Evolutionary conservation across 2,888 invertebrate genomes (phyloP).

Genomic region (Cosmorhoe ocellata): DNA sequence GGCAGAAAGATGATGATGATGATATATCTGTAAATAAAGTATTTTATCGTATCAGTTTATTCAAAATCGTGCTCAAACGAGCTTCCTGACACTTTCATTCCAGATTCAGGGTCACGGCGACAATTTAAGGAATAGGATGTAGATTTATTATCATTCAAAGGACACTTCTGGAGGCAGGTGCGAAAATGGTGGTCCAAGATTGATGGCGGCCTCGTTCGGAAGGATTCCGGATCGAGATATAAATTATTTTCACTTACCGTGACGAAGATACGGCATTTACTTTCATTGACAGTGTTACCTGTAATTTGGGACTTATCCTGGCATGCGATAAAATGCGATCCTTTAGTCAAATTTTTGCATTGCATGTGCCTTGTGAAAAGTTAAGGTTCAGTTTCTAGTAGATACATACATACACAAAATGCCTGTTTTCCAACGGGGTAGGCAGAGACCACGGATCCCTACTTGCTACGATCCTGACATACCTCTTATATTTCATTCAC

Average conservation of each 20-base stretch:
- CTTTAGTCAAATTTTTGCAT: too few species aligned
- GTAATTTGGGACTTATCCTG: neutral
- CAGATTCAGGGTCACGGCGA: constrained; percentile 20
- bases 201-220: constrained; percentile 31
- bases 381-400: too few species aligned
- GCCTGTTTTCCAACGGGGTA: too few species aligned
- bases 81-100: constrained; percentile 14
- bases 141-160: constrained; percentile 36
- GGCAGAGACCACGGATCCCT: too few species aligned
- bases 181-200: constrained; percentile 35
- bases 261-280: constrained; percentile 17
- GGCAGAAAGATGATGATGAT: too few species aligned
- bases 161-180: constrained; percentile 34
- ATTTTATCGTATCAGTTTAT: neutral
- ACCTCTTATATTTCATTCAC: too few species aligned
- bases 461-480: too few species aligned
- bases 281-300: neutral
- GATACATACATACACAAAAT: too few species aligned
- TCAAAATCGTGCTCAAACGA: too few species aligned
- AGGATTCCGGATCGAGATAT: constrained; percentile 33
- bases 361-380: too few species aligned
- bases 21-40: too few species aligned
- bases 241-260: constrained; percentile 36
- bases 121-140: constrained; percentile 33
- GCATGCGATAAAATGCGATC: too few species aligned